Conservation (phyloP, 30 jellyfish, hydroid and myxozoan species). For the Turritopsis rubra region DNA sequence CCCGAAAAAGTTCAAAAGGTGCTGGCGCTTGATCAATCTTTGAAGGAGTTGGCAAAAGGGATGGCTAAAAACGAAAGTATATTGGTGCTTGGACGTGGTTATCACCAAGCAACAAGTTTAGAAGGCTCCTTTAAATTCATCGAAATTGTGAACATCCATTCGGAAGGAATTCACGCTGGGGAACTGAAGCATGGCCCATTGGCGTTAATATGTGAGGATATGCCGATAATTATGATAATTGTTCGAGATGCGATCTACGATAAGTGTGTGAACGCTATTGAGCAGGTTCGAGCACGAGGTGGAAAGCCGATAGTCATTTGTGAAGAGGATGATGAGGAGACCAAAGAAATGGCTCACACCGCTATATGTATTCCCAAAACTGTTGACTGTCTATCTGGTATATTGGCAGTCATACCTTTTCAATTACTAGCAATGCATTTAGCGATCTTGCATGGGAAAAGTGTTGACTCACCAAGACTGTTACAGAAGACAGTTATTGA, state of each 20-base stretch:
- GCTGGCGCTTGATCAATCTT: slow-evolving; percentile 26
- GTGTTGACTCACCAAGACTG: slow-evolving; percentile 30
- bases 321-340: slow-evolving; percentile 36
- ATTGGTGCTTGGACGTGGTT: slow-evolving; percentile 90
- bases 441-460: slow-evolving; percentile 56
- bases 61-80: slow-evolving; percentile 45
- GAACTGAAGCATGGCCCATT: slow-evolving; percentile 94
- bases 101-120: slow-evolving; percentile 70
- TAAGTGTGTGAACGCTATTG: slow-evolving; percentile 9
- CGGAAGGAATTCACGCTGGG: slow-evolving; percentile 92
- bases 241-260: slow-evolving; percentile 60
- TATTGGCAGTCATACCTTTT: slow-evolving; percentile 62
- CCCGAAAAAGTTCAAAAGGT: slow-evolving; percentile 59
- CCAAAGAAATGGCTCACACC: neutral
- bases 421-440: slow-evolving; percentile 73
- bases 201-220: slow-evolving; percentile 73
- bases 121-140: slow-evolving; percentile 92
- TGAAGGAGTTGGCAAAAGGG: slow-evolving; percentile 33
- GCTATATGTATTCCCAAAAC: slow-evolving; percentile 53
- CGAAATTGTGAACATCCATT: slow-evolving; percentile 70
- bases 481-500: neutral
- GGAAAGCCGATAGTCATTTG: slow-evolving; percentile 58
- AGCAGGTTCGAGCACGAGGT: slow-evolving; percentile 17
- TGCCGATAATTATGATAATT: slow-evolving; percentile 78
- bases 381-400: slow-evolving; percentile 78